phyloP scores from a whole-genome alignment of 2,797 vertebrate species.

The Dromococcyx pavoninus region DNA sequence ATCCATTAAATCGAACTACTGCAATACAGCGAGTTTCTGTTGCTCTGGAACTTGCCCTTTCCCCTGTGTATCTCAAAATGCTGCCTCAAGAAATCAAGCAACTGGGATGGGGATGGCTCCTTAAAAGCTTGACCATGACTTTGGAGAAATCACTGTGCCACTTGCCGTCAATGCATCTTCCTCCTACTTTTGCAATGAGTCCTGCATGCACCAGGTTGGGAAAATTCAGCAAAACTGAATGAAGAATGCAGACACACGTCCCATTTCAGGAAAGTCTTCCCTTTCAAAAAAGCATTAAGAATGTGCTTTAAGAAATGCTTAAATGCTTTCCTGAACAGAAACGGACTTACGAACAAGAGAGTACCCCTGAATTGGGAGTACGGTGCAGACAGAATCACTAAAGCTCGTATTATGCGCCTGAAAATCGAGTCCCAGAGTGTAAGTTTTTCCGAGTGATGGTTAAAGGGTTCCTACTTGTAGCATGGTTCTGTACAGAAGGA shows the following conservation, averaged over 20 bases:
- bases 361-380: slow-evolving; percentile 52
- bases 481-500: slow-evolving; percentile 68
- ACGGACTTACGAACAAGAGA: slow-evolving; percentile 52
- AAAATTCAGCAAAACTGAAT: not conserved
- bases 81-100: not conserved
- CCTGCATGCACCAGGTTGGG: not conserved
- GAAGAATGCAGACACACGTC: not conserved
- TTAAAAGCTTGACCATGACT: not conserved
- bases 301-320: slow-evolving; percentile 39
- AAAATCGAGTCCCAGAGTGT: slow-evolving; percentile 58
- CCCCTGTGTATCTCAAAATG: not conserved
- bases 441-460: slow-evolving; percentile 57
- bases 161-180: not conserved
- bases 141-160: not conserved
- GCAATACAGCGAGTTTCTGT: not conserved
- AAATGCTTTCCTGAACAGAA: slow-evolving; percentile 63
- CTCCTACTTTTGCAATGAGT: not conserved
- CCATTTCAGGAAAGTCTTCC: not conserved
- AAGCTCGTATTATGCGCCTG: slow-evolving; percentile 60
- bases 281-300: slow-evolving; percentile 32
- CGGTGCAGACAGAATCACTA: slow-evolving; percentile 54
- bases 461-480: slow-evolving; percentile 64
- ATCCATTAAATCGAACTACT: not conserved
- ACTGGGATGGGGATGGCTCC: not conserved
- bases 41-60: not conserved